A percentile compares a stretch with the other conserved stretches of the same genome.
Evolutionary conservation across 2,888 invertebrate species (phyloP).

Genomic region (Adela reaumurella): DNA sequence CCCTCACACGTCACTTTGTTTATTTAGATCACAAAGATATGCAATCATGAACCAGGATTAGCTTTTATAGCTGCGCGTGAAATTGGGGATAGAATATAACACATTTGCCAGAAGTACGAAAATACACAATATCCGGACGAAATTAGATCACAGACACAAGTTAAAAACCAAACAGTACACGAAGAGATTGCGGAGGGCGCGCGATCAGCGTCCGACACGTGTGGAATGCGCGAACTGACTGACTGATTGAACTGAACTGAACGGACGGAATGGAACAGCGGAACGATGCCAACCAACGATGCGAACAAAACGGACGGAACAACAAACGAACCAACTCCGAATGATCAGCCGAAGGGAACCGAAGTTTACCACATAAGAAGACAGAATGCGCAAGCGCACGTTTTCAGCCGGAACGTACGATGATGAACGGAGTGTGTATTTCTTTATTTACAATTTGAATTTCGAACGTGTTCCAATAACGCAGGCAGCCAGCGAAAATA

Average conservation of each 20-base stretch:
- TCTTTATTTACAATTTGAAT: constrained; percentile 51
- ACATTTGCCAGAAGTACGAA: background rate
- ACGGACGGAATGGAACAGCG: constrained; percentile 11
- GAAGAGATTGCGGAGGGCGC: background rate
- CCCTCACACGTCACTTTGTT: background rate
- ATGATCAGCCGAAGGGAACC: no score
- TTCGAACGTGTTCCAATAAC: constrained; percentile 44
- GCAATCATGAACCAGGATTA: background rate
- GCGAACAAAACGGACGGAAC: no score
- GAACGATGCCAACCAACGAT: no score
- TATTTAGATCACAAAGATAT: background rate
- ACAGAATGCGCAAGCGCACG: background rate
- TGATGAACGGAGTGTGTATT: constrained; percentile 34
- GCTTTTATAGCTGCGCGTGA: background rate
- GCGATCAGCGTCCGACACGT: background rate
- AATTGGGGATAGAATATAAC: background rate
- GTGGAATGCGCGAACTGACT: background rate
- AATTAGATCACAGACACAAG: background rate
- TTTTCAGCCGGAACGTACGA: constrained; percentile 8
- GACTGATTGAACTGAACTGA: background rate
- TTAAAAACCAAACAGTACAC: background rate
- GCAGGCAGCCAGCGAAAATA: no score
- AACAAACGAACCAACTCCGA: no score
- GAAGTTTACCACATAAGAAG: no score
- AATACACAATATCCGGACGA: background rate